Evolutionary conservation across 2,797 vertebrate species (phyloP).

Genomic region (Varecia variegata): DNA sequence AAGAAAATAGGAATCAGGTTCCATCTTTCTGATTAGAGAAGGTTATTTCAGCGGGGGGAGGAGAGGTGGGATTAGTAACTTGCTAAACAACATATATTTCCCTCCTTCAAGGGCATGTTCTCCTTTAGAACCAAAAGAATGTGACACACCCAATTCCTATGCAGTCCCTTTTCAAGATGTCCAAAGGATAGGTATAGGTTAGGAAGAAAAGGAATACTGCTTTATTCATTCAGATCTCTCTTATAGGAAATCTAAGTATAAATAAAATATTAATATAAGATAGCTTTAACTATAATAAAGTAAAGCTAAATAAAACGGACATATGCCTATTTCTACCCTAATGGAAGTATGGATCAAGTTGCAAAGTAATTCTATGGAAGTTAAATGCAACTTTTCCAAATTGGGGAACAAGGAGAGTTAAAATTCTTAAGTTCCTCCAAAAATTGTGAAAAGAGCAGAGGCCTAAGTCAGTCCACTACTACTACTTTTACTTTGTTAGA

Average conservation of each 20-base stretch:
- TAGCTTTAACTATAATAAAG: constrained; percentile 4
- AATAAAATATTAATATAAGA: neutral
- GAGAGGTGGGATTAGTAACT: neutral
- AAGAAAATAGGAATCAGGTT: constrained; percentile 48
- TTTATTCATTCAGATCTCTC: neutral
- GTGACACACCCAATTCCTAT: neutral
- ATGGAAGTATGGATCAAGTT: neutral
- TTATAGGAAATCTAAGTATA: constrained; percentile 9
- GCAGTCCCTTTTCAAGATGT: neutral
- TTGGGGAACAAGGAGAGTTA: neutral
- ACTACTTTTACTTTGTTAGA: neutral
- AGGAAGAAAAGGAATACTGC: constrained; percentile 29
- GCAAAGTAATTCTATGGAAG: constrained; percentile 18
- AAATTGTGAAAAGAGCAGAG: neutral
- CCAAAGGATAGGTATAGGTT: neutral
- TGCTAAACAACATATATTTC: constrained; percentile 21
- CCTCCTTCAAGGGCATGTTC: constrained; percentile 33
- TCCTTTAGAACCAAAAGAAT: constrained; percentile 51
- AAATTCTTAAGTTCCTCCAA: constrained; percentile 23
- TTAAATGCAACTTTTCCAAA: constrained; percentile 32
- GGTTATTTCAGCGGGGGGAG: neutral
- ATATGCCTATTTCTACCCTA: neutral
- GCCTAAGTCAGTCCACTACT: neutral
- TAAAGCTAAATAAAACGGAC: neutral
- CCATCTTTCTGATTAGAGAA: constrained; percentile 35